Base-by-base conservation (phyloP, 2,797 vertebrate genomes). In the Pangasius sanitwongsei region DNA sequence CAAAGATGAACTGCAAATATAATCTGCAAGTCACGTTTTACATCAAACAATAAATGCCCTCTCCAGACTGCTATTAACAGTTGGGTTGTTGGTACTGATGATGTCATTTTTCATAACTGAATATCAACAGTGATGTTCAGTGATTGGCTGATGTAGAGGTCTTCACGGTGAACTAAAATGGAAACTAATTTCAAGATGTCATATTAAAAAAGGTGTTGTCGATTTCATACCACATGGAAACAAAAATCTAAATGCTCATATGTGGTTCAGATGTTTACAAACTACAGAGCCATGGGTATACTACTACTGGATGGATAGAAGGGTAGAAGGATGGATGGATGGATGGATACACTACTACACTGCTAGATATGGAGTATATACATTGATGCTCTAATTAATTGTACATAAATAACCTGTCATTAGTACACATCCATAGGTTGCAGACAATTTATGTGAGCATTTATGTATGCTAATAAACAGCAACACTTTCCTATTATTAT, bases 71-170 rank as follows among this genome's bases (percentile, higher is more conserved):
- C 61, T 65, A 20, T n/a, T 48, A 1, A 31, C 59, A 11, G 57
- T 15, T 44, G 11, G 44, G 37, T 65, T 9, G 25, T 67, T 65
- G 82, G 41, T 48, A 8, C 25, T 65, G 41, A 83, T 83, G 37
- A 65, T 2, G 28, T n/a, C 7, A 48, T 18, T 44, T 44, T 48
- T 65, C 4, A n/a, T 48, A 18, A 28, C 23, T 18, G 37, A 48
- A 48, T 83, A 83, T 65, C 59, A 65, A 12, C 37, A 65, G 37
- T n/a, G 37, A 83, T 63, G 81, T 48, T 63, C 61, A 48, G 82
- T 48, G 82, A 67, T 34, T 84, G 63, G 44, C 44, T 53, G 63
- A 69, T 69, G 44, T 31, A 48, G 7, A 65, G 28, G 61, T 65
- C 16, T 31, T 44, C 2, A 31, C n/a, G 15, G 20, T 2, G n/a